phyloP scores from a whole-genome alignment of 2,888 invertebrate species.

The Diaphora mendica region DNA sequence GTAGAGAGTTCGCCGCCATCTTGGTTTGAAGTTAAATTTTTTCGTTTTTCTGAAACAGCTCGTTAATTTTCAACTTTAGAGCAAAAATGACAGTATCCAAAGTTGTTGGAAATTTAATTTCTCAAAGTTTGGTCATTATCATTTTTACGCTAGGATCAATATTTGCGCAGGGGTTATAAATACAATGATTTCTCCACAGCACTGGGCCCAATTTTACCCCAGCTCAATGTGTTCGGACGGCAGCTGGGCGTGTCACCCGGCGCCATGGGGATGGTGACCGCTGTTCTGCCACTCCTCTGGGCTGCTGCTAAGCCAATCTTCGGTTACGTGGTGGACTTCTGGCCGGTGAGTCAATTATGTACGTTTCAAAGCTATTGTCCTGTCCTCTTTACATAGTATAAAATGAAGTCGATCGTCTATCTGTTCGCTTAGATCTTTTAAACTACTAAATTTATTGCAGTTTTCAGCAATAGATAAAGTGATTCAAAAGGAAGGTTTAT shows the following conservation, averaged over 20 bases:
- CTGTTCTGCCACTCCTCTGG: conserved; percentile 91
- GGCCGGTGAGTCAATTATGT: conserved; percentile 77
- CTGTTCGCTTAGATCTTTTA: too few species aligned
- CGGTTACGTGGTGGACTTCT: conserved; percentile 91
- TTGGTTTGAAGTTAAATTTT: too few species aligned
- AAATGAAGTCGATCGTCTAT: neutral
- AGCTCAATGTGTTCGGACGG: conserved; percentile 91
- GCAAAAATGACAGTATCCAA: too few species aligned
- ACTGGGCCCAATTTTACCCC: conserved; percentile 93
- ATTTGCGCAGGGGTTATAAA: neutral
- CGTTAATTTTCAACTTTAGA: too few species aligned
- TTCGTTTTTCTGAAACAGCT: too few species aligned
- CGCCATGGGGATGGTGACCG: conserved; percentile 92
- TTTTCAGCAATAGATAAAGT: too few species aligned
- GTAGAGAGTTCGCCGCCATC: too few species aligned
- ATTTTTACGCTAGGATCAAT: too few species aligned
- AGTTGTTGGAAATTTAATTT: too few species aligned
- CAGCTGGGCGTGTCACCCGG: conserved; percentile 92
- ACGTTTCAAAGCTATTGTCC: neutral
- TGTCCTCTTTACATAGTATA: neutral
- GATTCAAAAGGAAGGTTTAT: too few species aligned
- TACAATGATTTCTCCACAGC: conserved; percentile 83
- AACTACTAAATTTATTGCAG: too few species aligned
- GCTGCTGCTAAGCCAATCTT: conserved; percentile 91
- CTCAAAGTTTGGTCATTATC: too few species aligned